Conservation (phyloP, 2,797 vertebrate genomes). For the Urophycis tenuis region DNA sequence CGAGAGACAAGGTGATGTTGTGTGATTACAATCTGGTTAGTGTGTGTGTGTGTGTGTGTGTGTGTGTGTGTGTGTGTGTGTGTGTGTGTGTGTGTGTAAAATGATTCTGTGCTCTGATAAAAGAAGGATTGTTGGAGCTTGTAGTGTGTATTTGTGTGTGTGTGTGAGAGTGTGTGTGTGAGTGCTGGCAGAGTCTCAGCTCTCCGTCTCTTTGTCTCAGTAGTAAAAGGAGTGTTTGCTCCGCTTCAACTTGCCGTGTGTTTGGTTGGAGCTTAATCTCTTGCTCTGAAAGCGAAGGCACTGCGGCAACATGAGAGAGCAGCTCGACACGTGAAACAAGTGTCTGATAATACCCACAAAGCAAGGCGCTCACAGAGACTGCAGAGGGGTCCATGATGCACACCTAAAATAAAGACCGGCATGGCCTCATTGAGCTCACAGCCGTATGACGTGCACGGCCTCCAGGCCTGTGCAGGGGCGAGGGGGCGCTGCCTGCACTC, state of each 20-base stretch:
- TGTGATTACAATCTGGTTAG: not conserved
- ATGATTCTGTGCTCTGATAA: not conserved
- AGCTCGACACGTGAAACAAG: constrained; percentile 21
- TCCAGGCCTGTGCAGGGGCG: no score
- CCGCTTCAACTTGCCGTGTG: constrained; percentile 53
- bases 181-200: constrained; percentile 24
- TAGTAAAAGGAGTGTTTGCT: constrained; percentile 35
- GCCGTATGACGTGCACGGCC: not conserved
- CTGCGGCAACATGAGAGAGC: constrained; percentile 9
- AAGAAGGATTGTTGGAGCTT: not conserved
- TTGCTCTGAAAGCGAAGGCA: constrained; percentile 33
- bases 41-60: constrained; percentile 1
- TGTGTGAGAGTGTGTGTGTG: constrained; percentile 32
- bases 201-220: constrained; percentile 36
- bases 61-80: constrained; percentile 1
- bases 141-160: constrained; percentile 16
- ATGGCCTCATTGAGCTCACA: not conserved
- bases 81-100: constrained; percentile 1
- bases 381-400: constrained; percentile 8
- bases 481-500: not conserved
- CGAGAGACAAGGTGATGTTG: constrained; percentile 12
- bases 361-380: constrained; percentile 15
- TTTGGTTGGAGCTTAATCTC: constrained; percentile 25
- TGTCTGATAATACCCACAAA: not conserved
- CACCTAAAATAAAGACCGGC: not conserved